Conservation (phyloP, 2,797 vertebrate species). For the Pristis pectinata region DNA sequence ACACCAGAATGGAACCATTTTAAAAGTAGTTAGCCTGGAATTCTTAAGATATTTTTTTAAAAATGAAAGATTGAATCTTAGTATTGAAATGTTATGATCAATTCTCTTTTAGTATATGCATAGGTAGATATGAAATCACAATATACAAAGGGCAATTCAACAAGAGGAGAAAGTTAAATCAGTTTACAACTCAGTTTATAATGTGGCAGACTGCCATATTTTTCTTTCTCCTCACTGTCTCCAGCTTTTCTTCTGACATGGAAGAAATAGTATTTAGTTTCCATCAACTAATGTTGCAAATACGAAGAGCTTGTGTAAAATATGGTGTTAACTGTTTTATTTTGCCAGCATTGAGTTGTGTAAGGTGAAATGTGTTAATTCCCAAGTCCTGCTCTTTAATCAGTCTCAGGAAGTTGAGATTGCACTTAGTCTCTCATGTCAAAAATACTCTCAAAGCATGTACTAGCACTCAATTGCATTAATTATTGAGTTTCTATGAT, state of each 20-base stretch:
- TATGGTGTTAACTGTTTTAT: background rate
- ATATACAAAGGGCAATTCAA: background rate
- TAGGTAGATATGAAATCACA: background rate
- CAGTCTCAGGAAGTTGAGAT: background rate
- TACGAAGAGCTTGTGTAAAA: background rate
- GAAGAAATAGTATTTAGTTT: background rate
- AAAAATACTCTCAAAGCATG: conserved; percentile 28
- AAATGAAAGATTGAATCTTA: background rate
- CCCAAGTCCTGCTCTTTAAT: conserved; percentile 12
- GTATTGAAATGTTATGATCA: background rate
- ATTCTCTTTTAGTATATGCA: background rate
- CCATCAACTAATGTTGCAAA: background rate
- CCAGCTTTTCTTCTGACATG: background rate
- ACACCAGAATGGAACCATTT: background rate
- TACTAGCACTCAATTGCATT: conserved; percentile 28
- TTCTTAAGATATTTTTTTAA: background rate
- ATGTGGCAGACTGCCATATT: background rate
- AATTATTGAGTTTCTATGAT: conserved; percentile 36
- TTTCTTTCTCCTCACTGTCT: background rate
- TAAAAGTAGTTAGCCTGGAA: background rate
- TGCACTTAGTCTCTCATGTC: background rate
- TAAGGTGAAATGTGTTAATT: background rate
- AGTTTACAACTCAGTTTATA: background rate
- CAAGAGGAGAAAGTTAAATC: background rate
- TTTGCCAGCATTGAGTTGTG: background rate